Percentiles rank a stretch among this genome's conserved stretches.
phyloP scores from a whole-genome alignment of 2,888 invertebrate genomes.

The Pelosia muscerda region DNA sequence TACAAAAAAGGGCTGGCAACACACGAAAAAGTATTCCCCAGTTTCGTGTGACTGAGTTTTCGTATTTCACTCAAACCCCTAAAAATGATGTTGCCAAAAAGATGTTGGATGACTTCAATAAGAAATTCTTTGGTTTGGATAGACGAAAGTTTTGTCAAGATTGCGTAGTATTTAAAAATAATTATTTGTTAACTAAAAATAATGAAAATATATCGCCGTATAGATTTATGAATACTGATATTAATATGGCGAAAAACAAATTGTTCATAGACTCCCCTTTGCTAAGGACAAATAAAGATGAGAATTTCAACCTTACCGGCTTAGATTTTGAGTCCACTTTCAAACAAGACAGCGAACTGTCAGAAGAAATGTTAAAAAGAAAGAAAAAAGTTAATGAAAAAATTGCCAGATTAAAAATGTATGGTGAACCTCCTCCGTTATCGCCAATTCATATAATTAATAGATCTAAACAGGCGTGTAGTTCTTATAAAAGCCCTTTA shows the following conservation, averaged over 20 bases:
- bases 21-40: conserved; percentile 84
- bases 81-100: conserved; percentile 81
- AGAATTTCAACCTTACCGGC: conserved; percentile 72
- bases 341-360: conserved; percentile 67
- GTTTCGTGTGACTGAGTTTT: conserved; percentile 88
- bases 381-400: conserved; percentile 73
- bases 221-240: conserved; percentile 64
- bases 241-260: conserved; percentile 67
- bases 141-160: conserved; percentile 65
- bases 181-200: conserved; percentile 57
- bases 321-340: conserved; percentile 82
- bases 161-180: conserved; percentile 68
- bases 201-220: conserved; percentile 74
- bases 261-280: conserved; percentile 71
- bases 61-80: conserved; percentile 88
- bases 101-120: conserved; percentile 77
- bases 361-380: conserved; percentile 63
- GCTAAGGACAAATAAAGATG: conserved; percentile 48
- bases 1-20: conserved; percentile 87
- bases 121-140: conserved; percentile 54
- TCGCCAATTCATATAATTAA: conserved; percentile 80
- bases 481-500: conserved; percentile 76
- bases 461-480: conserved; percentile 68
- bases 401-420: conserved; percentile 83
- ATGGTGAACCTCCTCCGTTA: conserved; percentile 86